These are phyloP conservation scores for Elanus axillaris DNA, from an alignment of 2,113 vertebrate species.

Conservation along the genomic window DNA sequence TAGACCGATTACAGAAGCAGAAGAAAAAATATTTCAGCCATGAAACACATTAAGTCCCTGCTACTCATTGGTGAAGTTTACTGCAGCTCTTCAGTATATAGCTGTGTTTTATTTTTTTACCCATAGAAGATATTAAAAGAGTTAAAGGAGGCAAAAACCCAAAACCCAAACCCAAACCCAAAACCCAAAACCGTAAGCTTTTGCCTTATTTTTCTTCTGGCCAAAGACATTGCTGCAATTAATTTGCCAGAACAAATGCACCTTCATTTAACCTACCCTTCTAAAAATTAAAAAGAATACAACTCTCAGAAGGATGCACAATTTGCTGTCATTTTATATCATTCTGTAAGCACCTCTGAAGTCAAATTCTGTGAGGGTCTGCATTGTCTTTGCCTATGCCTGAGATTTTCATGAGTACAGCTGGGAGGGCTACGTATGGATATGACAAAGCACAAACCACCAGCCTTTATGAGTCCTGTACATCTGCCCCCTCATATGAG, in stretches of 20 bases:
- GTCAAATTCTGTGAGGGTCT: background rate
- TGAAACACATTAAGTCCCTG: background rate
- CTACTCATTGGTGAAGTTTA: background rate
- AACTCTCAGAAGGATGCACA: background rate
- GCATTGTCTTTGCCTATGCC: background rate
- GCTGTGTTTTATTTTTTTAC: background rate
- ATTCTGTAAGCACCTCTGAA: background rate
- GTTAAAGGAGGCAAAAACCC: background rate
- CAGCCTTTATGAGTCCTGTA: background rate
- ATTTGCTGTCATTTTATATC: background rate
- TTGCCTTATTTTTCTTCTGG: background rate
- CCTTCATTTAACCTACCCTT: background rate
- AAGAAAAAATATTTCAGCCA: background rate
- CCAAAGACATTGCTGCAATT: background rate
- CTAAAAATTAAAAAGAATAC: background rate
- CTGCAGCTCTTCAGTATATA: background rate
- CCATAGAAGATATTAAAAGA: background rate
- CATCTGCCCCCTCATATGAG: background rate
- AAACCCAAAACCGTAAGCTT: background rate
- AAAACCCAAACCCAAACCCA: background rate
- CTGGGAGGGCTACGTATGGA: background rate
- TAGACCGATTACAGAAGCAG: background rate
- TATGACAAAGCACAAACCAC: background rate
- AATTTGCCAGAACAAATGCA: background rate
- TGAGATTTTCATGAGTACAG: background rate